These are phyloP conservation scores for Microtus pennsylvanicus DNA, from an alignment of 2,113 vertebrate species.

Conservation along the genomic window DNA sequence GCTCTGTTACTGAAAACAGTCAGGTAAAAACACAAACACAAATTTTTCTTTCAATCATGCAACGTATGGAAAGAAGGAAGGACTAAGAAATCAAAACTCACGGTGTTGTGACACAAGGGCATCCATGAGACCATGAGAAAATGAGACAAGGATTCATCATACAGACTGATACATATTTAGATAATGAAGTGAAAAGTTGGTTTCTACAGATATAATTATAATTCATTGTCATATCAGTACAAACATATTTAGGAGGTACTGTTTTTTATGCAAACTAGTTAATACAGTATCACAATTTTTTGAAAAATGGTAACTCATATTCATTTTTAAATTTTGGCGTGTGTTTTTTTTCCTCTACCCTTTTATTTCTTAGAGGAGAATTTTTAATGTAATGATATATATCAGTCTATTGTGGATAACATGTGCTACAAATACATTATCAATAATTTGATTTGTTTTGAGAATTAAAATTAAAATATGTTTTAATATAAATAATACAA, in stretches of 20 bases:
- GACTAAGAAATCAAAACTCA: not conserved
- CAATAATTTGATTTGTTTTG: not conserved
- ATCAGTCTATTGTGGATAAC: not conserved
- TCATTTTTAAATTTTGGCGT: not conserved
- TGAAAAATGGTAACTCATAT: not conserved
- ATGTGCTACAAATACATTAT: not conserved
- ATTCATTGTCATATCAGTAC: not conserved
- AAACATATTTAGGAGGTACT: not conserved
- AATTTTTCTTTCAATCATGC: not conserved
- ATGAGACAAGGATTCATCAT: not conserved
- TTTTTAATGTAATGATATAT: not conserved
- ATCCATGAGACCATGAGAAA: not conserved
- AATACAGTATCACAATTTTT: not conserved
- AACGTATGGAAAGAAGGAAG: not conserved
- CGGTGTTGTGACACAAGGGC: not conserved
- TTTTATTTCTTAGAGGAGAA: not conserved
- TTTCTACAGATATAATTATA: not conserved
- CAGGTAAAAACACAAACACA: not conserved
- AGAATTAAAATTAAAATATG: not conserved
- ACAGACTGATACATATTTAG: slow-evolving; percentile 58
- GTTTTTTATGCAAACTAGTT: not conserved
- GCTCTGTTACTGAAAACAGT: not conserved
- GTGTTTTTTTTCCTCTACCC: not conserved
- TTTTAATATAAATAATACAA: slow-evolving; percentile 11
- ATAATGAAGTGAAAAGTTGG: slow-evolving; percentile 30